Base-by-base conservation (phyloP, 2,888 invertebrate genomes). In the Cremastinae sp. region DNA sequence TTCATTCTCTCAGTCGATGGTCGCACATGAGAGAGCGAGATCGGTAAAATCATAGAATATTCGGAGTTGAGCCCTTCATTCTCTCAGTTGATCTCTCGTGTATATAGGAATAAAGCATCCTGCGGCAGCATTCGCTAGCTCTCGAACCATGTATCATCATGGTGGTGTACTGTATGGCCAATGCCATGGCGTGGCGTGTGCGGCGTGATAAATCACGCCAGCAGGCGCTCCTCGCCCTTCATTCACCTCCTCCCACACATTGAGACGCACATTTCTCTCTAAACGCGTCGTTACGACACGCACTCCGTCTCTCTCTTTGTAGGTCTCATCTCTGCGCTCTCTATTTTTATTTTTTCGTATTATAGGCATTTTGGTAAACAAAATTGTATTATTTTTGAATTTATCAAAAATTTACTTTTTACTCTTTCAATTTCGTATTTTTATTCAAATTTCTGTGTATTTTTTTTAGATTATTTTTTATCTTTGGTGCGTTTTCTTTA, bases 171-270 rank as follows among this genome's bases (percentile, higher is more conserved):
- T 51, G 85, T 84, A 86, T 75, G 77, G 78, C 79, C 78, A 81
- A 80, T 80, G 78, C 84, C 79, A 82, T 79, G 78, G 80, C 83
- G 79, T 83, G 82, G 82, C 84, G 82, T 78, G 81, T 83, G 81
- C 79, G 83, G 82, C 83, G 85, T 88, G 87, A 88, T 88, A 88
- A 88, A 88, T 88, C 88, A 88, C 87, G 84, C 83, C 86, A 86
- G 82, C 87, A 87, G 88, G 84, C 87, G 87, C 85, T 81, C 86
- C 83, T 82, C 83, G 72, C 84, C 86, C 85, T 85, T 84, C 87
- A 85, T 86, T 86, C 86, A 83, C 85, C 83, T 81, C 83, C 83
- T 83, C 81, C 84, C 80, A 79, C 78, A 64, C 73, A 69, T 58
- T n/a, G 41, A 20, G 70, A 74, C 75, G 66, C 76, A 70, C 61